Conservation (phyloP, 2,113 vertebrate species). For the Leucoraja erinaceus region DNA sequence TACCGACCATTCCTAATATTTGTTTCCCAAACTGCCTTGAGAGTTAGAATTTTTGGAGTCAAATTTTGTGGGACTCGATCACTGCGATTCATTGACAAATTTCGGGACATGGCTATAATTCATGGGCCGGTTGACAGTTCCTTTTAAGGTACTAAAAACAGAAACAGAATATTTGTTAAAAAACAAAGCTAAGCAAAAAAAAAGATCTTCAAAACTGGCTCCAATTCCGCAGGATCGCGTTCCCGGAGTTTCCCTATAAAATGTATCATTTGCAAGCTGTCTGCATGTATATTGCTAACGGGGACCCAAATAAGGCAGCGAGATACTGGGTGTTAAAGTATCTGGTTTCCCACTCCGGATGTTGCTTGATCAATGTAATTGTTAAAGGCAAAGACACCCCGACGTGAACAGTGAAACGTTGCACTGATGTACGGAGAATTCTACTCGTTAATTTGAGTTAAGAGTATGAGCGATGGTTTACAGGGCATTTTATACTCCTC, state of each 20-base stretch:
- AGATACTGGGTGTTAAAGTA: not conserved
- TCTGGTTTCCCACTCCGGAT: not conserved
- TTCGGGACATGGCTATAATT: constrained; percentile 24
- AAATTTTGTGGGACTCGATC: constrained; percentile 8
- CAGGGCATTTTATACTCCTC: not conserved
- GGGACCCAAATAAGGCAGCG: not conserved
- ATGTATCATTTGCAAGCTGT: not conserved
- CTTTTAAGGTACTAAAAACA: constrained; percentile 32
- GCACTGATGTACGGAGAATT: not conserved
- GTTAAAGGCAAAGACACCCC: not conserved
- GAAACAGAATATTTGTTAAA: not conserved
- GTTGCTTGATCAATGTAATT: not conserved
- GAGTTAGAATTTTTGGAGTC: not conserved
- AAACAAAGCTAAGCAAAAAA: constrained; percentile 3
- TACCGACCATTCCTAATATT: not conserved
- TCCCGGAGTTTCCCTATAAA: not conserved
- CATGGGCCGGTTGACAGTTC: constrained; percentile 1
- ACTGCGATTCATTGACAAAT: constrained; percentile 1
- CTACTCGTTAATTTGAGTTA: not conserved
- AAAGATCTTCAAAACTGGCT: not conserved
- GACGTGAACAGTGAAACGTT: not conserved
- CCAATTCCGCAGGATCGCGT: not conserved
- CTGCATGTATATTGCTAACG: not conserved
- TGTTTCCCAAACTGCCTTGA: not conserved
- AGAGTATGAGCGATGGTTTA: not conserved